Percentiles rank a stretch among this genome's conserved stretches.
Evolutionary conservation across 1,140 invertebrate genomes (phyloP).

Genomic region (Drosophila triauraria): DNA sequence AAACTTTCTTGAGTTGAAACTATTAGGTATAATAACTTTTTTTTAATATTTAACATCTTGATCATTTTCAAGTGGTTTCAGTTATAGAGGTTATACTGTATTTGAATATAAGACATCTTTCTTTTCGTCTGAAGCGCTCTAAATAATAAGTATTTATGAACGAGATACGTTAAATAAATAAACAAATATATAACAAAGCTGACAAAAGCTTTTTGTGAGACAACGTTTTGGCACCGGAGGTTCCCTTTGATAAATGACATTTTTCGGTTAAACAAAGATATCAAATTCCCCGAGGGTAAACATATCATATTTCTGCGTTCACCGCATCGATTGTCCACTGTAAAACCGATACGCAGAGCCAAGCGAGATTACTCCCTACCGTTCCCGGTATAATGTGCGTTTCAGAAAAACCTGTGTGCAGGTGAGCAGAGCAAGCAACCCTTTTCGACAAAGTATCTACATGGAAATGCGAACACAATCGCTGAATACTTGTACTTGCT

Average conservation of each 20-base stretch:
- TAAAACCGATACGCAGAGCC: conserved; percentile 16
- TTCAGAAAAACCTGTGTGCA: conserved; percentile 17
- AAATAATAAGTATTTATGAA: not conserved
- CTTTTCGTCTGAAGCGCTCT: not conserved
- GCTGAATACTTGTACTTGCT: conserved; percentile 27
- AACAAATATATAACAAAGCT: not conserved
- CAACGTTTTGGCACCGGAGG: not conserved
- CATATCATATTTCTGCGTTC: not conserved
- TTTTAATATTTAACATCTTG: no score
- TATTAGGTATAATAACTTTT: no score
- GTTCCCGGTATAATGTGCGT: conserved; percentile 4
- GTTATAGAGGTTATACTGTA: not conserved
- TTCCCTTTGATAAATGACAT: not conserved
- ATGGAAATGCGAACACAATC: not conserved
- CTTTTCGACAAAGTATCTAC: conserved; percentile 5
- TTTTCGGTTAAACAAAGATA: not conserved
- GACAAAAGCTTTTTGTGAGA: not conserved
- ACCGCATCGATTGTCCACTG: not conserved
- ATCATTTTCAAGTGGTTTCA: not conserved
- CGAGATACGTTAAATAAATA: not conserved
- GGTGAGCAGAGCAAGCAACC: conserved; percentile 42
- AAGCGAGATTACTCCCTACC: conserved; percentile 1
- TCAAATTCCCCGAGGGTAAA: not conserved
- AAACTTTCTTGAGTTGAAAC: no score
- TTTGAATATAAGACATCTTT: not conserved